Evolutionary conservation across 2,113 vertebrate genomes (phyloP).

Genomic region (Hoplias malabaricus): DNA sequence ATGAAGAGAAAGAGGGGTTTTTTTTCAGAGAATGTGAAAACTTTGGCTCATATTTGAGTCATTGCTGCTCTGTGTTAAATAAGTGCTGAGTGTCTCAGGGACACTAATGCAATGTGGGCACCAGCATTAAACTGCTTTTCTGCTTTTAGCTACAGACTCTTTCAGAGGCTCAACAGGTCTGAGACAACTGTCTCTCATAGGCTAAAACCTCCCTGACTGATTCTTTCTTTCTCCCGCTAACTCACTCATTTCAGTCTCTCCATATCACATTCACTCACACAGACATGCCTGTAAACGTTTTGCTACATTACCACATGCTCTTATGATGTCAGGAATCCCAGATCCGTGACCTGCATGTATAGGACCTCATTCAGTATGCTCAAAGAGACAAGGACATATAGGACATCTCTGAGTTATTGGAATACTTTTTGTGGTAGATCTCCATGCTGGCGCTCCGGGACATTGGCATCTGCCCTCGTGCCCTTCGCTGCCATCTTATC

Average conservation of each 20-base stretch:
- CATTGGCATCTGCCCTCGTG: constrained; percentile 52
- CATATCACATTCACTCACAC: not conserved
- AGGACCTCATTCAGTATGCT: constrained; percentile 32
- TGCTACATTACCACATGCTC: constrained; percentile 38
- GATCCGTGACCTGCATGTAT: not conserved
- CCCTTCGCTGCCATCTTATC: constrained; percentile 69
- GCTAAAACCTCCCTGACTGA: constrained; percentile 25
- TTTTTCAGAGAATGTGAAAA: constrained; percentile 16
- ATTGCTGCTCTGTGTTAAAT: constrained; percentile 34
- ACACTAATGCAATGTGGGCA: constrained; percentile 30
- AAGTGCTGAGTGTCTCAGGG: constrained; percentile 40
- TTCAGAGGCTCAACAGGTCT: constrained; percentile 25
- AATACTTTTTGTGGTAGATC: constrained; percentile 75
- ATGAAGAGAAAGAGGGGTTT: constrained; percentile 7
- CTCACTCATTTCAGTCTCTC: constrained; percentile 3
- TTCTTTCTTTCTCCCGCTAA: not conserved
- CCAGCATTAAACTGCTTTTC: constrained; percentile 35
- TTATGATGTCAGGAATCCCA: constrained; percentile 11
- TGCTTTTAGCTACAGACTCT: constrained; percentile 43
- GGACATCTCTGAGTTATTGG: constrained; percentile 78
- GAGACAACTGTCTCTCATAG: constrained; percentile 23
- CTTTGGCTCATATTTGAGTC: constrained; percentile 48
- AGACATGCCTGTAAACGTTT: constrained; percentile 42
- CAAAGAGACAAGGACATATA: constrained; percentile 77
- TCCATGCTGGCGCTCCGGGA: constrained; percentile 74